Evolutionary conservation across 2,888 invertebrate species (phyloP).

Genomic region (Steinernema scapterisci): DNA sequence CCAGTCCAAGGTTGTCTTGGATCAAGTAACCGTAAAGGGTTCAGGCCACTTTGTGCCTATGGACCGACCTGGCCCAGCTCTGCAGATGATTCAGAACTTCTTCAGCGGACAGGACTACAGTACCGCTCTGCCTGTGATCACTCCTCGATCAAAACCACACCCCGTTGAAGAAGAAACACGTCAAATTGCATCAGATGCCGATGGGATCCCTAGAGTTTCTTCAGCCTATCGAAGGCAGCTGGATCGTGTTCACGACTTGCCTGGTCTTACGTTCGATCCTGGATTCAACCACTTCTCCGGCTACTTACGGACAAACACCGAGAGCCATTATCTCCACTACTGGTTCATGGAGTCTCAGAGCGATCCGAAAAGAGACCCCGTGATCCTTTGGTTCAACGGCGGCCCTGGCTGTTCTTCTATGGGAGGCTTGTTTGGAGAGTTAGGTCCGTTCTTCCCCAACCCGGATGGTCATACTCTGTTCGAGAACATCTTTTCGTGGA

Average conservation of each 20-base stretch:
- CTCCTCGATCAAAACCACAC: neutral
- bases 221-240: neutral
- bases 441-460: slow-evolving; percentile 69
- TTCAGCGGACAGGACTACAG: slow-evolving; percentile 46
- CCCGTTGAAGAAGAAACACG: too few species aligned
- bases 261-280: slow-evolving; percentile 58
- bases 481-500: slow-evolving; percentile 67
- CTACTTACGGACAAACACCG: slow-evolving; percentile 45
- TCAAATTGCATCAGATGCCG: neutral
- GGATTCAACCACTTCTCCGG: slow-evolving; percentile 70
- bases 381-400: slow-evolving; percentile 65
- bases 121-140: neutral
- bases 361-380: slow-evolving; percentile 67
- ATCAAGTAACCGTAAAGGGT: neutral
- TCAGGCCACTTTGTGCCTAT: slow-evolving; percentile 46
- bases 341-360: slow-evolving; percentile 70
- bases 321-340: slow-evolving; percentile 13
- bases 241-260: slow-evolving; percentile 55
- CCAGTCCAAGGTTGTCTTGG: neutral
- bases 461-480: slow-evolving; percentile 63
- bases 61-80: slow-evolving; percentile 58
- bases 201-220: neutral
- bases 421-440: slow-evolving; percentile 69
- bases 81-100: slow-evolving; percentile 61
- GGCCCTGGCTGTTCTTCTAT: slow-evolving; percentile 63